Evolutionary conservation across 2,797 vertebrate genomes (phyloP).

Genomic region (Lepus oiostolus): DNA sequence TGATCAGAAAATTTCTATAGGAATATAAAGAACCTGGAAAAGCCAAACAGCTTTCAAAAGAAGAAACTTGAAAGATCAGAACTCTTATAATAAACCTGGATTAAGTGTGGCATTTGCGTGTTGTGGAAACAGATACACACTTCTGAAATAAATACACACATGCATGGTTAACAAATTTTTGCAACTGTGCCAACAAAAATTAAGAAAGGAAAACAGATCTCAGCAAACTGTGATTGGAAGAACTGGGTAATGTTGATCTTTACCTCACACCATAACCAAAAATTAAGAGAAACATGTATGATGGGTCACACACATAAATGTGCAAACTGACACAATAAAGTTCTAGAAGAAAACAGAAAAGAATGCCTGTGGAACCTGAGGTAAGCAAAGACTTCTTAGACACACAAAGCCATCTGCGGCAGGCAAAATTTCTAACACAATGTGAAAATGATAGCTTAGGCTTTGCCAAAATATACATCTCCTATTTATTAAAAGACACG

Average conservation of each 20-base stretch:
- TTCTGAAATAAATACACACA: neutral
- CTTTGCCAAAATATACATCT: neutral
- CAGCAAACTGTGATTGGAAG: neutral
- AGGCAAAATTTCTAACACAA: neutral
- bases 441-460: neutral
- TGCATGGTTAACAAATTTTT: neutral
- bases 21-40: neutral
- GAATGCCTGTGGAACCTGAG: neutral
- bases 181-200: neutral
- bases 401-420: neutral
- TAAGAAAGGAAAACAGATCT: neutral
- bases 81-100: neutral
- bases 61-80: neutral
- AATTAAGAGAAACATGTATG: neutral
- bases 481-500: neutral
- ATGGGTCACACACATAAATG: neutral
- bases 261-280: neutral
- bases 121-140: neutral
- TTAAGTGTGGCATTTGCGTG: neutral
- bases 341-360: neutral
- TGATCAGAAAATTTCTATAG: neutral
- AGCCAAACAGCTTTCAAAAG: neutral
- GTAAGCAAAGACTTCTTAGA: neutral
- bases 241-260: neutral
- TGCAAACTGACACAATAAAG: neutral